These are phyloP conservation scores for Arctia plantaginis DNA, from an alignment of 2,888 invertebrate species.

Conservation along the genomic window DNA sequence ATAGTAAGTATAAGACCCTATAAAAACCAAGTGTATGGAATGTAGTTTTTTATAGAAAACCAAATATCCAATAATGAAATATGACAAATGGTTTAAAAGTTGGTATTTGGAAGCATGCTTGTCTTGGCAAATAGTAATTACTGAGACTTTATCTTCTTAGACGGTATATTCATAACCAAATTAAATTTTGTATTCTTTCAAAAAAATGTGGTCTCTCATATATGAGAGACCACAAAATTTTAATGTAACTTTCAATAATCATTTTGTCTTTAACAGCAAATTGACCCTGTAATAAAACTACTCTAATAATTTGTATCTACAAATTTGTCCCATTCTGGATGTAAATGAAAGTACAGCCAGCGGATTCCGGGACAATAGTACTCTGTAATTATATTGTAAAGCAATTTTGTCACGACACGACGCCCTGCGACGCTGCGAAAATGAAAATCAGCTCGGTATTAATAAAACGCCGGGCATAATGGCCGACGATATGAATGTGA, in stretches of 20 bases:
- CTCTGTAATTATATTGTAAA: slow-evolving; percentile 82
- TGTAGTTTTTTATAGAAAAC: too few relatives aligned
- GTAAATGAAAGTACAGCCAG: slow-evolving; percentile 74
- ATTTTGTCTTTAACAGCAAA: slow-evolving; percentile 28
- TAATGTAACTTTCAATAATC: not conserved
- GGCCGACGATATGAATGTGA: slow-evolving; percentile 58
- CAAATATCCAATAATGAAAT: too few relatives aligned
- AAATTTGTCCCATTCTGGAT: slow-evolving; percentile 72
- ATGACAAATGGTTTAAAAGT: too few relatives aligned
- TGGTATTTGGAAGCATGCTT: too few relatives aligned
- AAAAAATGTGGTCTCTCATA: not conserved
- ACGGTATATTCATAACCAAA: too few relatives aligned
- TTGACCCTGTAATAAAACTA: slow-evolving; percentile 51
- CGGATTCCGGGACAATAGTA: slow-evolving; percentile 71
- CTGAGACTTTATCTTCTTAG: too few relatives aligned
- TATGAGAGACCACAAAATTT: not conserved
- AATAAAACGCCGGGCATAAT: slow-evolving; percentile 65
- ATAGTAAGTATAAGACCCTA: too few relatives aligned
- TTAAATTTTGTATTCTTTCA: not conserved
- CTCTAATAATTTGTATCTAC: slow-evolving; percentile 43
- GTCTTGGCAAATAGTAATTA: too few relatives aligned
- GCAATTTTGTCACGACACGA: slow-evolving; percentile 70
- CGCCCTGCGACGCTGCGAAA: slow-evolving; percentile 57
- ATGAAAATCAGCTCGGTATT: slow-evolving; percentile 71
- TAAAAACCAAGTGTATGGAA: too few relatives aligned